These are phyloP conservation scores for Drosophila cardini DNA, from an alignment of 1,140 invertebrate genomes.

Conservation along the genomic window DNA sequence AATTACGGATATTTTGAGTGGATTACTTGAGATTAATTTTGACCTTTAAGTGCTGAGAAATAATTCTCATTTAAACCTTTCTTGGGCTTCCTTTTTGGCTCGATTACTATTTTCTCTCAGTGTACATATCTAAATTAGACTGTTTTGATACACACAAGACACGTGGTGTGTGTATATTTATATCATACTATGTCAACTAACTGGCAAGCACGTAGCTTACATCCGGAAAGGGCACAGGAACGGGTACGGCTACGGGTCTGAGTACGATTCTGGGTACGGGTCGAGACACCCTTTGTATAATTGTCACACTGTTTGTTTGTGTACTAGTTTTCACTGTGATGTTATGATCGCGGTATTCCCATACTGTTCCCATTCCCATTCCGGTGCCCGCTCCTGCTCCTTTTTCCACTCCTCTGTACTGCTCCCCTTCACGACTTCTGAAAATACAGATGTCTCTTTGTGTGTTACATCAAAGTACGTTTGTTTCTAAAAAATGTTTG, in stretches of 20 bases:
- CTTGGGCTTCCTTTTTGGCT: no score
- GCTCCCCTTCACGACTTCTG: slow-evolving; percentile 22
- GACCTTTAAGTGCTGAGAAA: no score
- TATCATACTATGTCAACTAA: slow-evolving; percentile 9
- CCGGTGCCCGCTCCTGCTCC: neutral
- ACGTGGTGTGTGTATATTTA: slow-evolving; percentile 16
- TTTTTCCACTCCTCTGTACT: slow-evolving; percentile 15
- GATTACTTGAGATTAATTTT: no score
- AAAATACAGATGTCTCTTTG: slow-evolving; percentile 60
- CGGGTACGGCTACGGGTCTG: neutral
- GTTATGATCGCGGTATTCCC: slow-evolving; percentile 9
- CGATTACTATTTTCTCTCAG: no score
- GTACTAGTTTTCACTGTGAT: slow-evolving; percentile 20
- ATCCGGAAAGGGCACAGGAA: neutral
- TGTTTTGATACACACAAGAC: no score
- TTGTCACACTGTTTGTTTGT: slow-evolving; percentile 57
- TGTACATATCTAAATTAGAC: slow-evolving; percentile 5
- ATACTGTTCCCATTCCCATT: neutral
- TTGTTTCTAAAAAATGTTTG: slow-evolving; percentile 61
- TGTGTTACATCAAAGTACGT: slow-evolving; percentile 78
- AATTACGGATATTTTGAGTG: no score
- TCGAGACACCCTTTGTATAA: slow-evolving; percentile 37
- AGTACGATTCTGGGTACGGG: neutral
- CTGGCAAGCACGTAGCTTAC: slow-evolving; percentile 15
- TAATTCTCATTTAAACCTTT: no score